phyloP scores from a whole-genome alignment of 2,113 vertebrate species.

The Ceuthmochares aereus region DNA sequence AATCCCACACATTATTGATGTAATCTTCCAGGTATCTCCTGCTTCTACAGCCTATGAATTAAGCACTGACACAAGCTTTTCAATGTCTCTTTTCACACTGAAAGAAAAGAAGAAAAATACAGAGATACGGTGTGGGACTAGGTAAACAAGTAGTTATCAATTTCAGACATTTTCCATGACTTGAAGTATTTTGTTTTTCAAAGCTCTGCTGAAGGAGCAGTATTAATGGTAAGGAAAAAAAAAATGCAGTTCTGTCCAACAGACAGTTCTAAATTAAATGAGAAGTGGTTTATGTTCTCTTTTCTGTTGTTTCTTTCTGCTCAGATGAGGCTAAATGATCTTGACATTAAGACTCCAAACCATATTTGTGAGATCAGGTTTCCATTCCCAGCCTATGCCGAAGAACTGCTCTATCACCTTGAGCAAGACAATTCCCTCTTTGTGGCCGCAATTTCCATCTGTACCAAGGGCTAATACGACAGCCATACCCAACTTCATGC shows the following conservation, averaged over 20 bases:
- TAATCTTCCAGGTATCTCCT: neutral
- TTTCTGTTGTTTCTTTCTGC: neutral
- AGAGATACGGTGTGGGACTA: neutral
- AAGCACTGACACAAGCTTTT: neutral
- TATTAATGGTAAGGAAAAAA: neutral
- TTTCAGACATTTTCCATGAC: neutral
- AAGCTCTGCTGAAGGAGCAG: neutral
- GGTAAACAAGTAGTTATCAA: neutral
- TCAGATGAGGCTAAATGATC: neutral
- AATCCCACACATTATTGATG: neutral
- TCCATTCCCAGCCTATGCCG: neutral
- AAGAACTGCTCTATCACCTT: neutral
- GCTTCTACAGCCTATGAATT: neutral
- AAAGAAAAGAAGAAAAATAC: neutral
- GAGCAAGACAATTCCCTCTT: neutral
- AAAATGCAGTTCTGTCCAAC: neutral
- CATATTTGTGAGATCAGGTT: neutral
- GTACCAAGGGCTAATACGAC: neutral
- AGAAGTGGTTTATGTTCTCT: neutral
- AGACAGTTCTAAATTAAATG: neutral
- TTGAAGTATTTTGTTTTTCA: neutral
- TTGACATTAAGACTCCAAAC: constrained; percentile 4
- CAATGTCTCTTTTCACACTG: neutral
- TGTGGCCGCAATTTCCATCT: neutral
- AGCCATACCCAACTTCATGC: neutral